Evolutionary conservation across 2,797 vertebrate species (phyloP), one percentile per base, ranked within the genome.

Genomic region (Pempheris klunzingeri): DNA sequence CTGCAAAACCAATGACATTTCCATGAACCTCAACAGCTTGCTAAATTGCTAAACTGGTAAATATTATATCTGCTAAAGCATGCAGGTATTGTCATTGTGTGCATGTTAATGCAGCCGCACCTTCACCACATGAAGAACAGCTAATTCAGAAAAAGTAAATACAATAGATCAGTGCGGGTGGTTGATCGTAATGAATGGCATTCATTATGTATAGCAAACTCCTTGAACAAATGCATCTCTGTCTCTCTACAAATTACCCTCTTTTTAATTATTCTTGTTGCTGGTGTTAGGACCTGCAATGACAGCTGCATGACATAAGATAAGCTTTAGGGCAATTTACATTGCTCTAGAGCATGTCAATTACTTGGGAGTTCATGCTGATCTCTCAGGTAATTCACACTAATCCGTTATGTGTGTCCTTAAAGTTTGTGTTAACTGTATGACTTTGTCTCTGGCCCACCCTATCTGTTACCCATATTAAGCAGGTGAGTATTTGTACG

Each of bases 361-460:
- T 73, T 61, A 47, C 46, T 39, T 30, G 5, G 3, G 32, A 44
- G 26, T 80, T 81, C 13, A 50, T 9, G 38, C 22, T 34, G 18
- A 49, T 75, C 39, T 70, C 58, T 15, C 4, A 78, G 44, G 20
- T 36, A 70, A 71, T 81, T 63, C 20, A 57, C 1, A n/a, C 17
- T 65, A 34, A 85, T 62, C 65, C 53, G 55, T 66, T 54, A 39
- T 64, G 30, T 15, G 18, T 55, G 64, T 79, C 64, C 63, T n/a
- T 47, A 60, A 80, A 87, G 75, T 91, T 88, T 80, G 54, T 74
- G 43, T 74, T 72, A 57, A 70, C 71, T 77, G 39, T 64, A 46
- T 89, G 82, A 92, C 90, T 88, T 92, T 91, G 85, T 81, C 65
- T 32, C 46, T 32, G 6, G 41, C 30, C 26, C n/a, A 65, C 49